These are phyloP conservation scores for Oedothorax gibbosus DNA, from an alignment of 1,140 invertebrate species.

Conservation along the genomic window DNA sequence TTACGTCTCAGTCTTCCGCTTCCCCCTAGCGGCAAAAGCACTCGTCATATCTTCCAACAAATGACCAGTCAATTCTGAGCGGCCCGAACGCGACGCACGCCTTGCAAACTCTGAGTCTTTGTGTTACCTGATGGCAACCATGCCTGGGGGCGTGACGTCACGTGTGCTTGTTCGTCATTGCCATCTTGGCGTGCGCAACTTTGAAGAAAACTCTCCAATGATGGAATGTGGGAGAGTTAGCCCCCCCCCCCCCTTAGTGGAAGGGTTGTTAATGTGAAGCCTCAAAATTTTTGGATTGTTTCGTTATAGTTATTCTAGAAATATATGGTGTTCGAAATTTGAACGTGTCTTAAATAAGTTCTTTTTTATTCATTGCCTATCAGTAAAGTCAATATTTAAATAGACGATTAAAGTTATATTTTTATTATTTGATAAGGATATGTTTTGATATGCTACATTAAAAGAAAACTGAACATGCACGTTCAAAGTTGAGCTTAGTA, in stretches of 20 bases:
- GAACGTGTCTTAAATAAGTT: neutral
- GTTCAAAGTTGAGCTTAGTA: too few species aligned
- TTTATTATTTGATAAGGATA: too few species aligned
- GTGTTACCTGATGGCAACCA: neutral
- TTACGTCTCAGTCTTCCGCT: slow-evolving; percentile 14
- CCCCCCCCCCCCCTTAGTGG: neutral
- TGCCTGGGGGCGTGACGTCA: slow-evolving; percentile 24
- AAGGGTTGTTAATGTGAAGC: neutral
- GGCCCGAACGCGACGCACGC: slow-evolving; percentile 14
- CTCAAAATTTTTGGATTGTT: neutral
- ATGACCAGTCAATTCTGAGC: neutral
- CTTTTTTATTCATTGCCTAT: neutral
- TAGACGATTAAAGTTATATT: too few species aligned
- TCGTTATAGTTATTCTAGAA: neutral
- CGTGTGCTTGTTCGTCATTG: neutral
- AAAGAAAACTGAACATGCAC: too few species aligned
- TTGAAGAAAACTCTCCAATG: slow-evolving; percentile 29
- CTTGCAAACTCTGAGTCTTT: neutral
- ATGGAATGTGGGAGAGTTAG: slow-evolving; percentile 8
- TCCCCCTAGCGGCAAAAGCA: slow-evolving; percentile 28
- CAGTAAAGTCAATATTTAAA: neutral
- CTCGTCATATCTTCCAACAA: slow-evolving; percentile 13
- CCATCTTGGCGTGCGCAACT: slow-evolving; percentile 11
- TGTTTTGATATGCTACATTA: too few species aligned
- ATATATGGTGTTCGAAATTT: neutral